These are phyloP conservation scores for Ectemnius lituratus DNA, from an alignment of 2,888 invertebrate species.

Conservation along the genomic window DNA sequence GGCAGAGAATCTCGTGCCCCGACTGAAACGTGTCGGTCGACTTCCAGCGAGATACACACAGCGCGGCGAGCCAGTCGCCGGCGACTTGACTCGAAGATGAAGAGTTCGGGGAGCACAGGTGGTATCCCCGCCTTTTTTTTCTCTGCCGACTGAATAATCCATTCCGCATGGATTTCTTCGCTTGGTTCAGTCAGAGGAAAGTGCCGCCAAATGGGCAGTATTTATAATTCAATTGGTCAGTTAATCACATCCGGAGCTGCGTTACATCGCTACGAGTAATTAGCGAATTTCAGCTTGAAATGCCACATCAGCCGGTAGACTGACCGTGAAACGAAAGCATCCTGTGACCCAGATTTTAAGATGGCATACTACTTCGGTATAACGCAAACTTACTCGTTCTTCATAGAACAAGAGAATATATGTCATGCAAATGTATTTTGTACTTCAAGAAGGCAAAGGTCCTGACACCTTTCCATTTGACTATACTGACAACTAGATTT, in stretches of 20 bases:
- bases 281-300: constrained; percentile 4
- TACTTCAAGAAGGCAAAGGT: no score
- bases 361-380: no score
- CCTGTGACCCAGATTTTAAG: constrained; percentile 21
- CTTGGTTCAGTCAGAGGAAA: constrained; percentile 19
- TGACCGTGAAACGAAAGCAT: constrained; percentile 21
- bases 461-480: no score
- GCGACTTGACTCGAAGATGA: constrained; percentile 39
- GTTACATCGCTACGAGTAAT: constrained; percentile 15
- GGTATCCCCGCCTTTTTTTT: constrained; percentile 7
- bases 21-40: constrained; percentile 54
- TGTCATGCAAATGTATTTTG: no score
- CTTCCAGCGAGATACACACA: constrained; percentile 46
- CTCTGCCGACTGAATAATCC: constrained; percentile 8
- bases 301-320: no score
- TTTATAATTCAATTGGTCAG: constrained; percentile 17
- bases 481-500: no score
- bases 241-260: constrained; percentile 12
- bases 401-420: no score
- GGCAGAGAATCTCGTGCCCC: constrained; percentile 58
- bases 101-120: constrained; percentile 17
- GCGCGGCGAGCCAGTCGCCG: constrained; percentile 28
- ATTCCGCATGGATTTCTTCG: neutral
- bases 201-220: constrained; percentile 11
- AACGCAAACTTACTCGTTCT: no score